Evolutionary conservation across 2,113 vertebrate genomes (phyloP).

Genomic region (Bettongia penicillata): DNA sequence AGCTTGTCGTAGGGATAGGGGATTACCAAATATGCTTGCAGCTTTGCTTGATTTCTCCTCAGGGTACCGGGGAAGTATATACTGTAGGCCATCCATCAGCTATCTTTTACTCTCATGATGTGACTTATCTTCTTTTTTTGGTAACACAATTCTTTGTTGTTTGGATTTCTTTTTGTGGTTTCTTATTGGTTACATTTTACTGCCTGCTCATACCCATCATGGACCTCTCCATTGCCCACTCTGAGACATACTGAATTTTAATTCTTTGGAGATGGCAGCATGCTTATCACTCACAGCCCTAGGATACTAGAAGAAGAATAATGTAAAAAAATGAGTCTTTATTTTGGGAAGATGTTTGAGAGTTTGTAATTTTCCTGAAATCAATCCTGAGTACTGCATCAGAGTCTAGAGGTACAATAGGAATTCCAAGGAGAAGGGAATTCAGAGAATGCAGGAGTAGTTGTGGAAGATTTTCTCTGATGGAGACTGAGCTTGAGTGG

Average conservation of each 20-base stretch:
- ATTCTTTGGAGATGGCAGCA: not conserved
- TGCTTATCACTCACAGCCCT: not conserved
- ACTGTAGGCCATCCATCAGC: not conserved
- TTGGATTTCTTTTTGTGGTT: not conserved
- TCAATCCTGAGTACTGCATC: not conserved
- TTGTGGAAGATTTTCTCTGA: not conserved
- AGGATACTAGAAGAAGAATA: not conserved
- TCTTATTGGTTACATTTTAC: not conserved
- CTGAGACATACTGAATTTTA: not conserved
- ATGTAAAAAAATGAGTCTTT: not conserved
- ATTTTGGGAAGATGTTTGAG: not conserved
- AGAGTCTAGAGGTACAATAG: not conserved
- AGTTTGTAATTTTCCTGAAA: not conserved
- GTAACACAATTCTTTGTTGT: not conserved
- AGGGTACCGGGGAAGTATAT: not conserved
- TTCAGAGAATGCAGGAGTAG: not conserved
- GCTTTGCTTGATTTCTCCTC: not conserved
- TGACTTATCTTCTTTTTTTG: not conserved
- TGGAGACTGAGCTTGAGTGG: not conserved
- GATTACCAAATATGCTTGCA: not conserved
- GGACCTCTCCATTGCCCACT: not conserved
- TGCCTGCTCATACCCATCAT: not conserved
- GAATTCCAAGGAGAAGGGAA: not conserved
- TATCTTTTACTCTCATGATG: not conserved
- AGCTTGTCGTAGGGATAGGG: not conserved